Evolutionary conservation across 2,113 vertebrate species (phyloP), one percentile per base, ranked within the genome.

Genomic region (Austrofundulus limnaeus): DNA sequence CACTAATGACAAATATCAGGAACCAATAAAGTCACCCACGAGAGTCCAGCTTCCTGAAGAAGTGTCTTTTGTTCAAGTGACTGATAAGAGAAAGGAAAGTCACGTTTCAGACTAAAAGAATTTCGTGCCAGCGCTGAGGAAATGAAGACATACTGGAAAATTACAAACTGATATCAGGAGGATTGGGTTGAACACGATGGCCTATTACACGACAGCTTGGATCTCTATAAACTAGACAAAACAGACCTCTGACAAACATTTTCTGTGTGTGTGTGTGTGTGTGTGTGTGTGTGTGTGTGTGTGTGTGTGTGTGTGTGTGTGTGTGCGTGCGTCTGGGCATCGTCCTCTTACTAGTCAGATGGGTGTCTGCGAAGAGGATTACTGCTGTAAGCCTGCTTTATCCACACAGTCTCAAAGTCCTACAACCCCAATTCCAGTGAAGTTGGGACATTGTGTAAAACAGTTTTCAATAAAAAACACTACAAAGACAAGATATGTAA

Each of bases 341-440:
- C 23, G 68, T 89, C 84, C 87, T 84, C 85, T 89, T 85, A 80
- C 88, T 70, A 75, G 85, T 92, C 88, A 92, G 89, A 89, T 92
- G 89, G 88, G 83, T 85, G 91, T 92, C 90, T 93, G 87, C 83
- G 85, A 85, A 87, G 79, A 85, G 89, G 91, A 92, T 93, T 93
- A 93, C 65, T 54, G 75, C 81, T 72, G 79, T 93, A 92, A 93
- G 89, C 90, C 89, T 87, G 78, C 77, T 91, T 92, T 92, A 86
- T 85, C 74, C 83, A 79, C 88, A 83, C 83, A 80, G 88, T 89
- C 83, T 87, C 82, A 78, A 66, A 92, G 90, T 88, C 89, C 89
- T 91, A 91, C 83, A 92, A 91, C 90, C 85, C 86, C 87, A 82
- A 88, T 7, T 28, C 7, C 28, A 4, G 7, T 28, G 28, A 7